phyloP scores from a whole-genome alignment of 92 coral and sea anemone species.

The Scolanthus callimorphus region DNA sequence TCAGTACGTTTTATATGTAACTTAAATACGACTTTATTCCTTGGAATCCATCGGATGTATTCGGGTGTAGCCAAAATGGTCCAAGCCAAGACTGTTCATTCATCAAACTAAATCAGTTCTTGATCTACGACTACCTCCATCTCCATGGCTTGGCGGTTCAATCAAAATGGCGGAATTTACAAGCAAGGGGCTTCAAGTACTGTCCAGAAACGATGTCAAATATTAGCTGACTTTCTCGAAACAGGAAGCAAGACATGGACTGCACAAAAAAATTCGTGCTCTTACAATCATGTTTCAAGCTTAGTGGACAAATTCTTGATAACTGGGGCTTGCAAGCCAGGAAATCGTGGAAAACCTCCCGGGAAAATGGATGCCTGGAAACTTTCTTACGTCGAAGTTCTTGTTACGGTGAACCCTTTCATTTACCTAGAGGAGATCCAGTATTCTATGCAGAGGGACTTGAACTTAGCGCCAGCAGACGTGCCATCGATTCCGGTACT shows the following conservation, averaged over 20 bases:
- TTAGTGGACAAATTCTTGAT: conserved; percentile 27
- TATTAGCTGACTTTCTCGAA: conserved; percentile 3
- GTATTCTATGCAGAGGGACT: conserved; percentile 10
- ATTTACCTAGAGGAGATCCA: conserved; percentile 31
- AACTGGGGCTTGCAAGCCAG: conserved; percentile 25
- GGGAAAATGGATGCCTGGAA: conserved; percentile 26
- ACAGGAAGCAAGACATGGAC: conserved; percentile 16
- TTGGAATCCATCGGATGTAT: no score
- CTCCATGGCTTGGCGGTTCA: conserved; percentile 23
- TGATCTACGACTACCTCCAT: no score
- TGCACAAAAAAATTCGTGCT: conserved; percentile 12
- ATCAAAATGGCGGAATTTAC: conserved; percentile 27
- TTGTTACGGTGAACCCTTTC: conserved; percentile 29
- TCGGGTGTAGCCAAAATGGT: no score
- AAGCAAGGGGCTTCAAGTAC: conserved; percentile 25
- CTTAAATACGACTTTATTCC: no score
- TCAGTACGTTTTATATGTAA: no score
- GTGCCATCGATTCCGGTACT: conserved; percentile 33
- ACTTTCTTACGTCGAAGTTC: conserved; percentile 34
- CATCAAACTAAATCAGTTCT: no score
- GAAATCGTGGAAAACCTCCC: conserved; percentile 34
- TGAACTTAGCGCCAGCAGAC: conserved; percentile 10
- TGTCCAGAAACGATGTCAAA: conserved; percentile 29
- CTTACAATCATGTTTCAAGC: conserved; percentile 21
- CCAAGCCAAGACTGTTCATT: no score